phyloP scores from a whole-genome alignment of 2,113 vertebrate genomes.

The Lepisosteus osseus region DNA sequence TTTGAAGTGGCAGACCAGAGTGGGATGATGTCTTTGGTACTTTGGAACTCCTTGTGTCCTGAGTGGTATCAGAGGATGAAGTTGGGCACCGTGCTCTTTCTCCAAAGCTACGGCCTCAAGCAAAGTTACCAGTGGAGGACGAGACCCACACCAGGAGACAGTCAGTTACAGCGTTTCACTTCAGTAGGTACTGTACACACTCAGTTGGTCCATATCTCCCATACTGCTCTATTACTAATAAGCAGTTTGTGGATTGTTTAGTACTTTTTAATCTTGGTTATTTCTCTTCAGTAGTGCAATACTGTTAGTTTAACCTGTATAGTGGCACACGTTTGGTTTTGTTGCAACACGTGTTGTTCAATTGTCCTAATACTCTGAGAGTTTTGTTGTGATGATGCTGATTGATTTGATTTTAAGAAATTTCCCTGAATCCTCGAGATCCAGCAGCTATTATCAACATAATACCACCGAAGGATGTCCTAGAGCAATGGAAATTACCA shows the following conservation, averaged over 20 bases:
- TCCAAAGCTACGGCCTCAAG: conserved; percentile 79
- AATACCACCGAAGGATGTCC: conserved; percentile 73
- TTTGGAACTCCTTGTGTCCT: conserved; percentile 86
- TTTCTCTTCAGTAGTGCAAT: no score
- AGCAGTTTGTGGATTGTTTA: no score
- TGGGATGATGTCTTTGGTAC: conserved; percentile 80
- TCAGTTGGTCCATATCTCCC: neutral
- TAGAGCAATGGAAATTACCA: conserved; percentile 80
- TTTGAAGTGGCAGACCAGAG: conserved; percentile 89
- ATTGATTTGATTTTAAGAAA: conserved; percentile 64
- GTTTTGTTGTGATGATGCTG: neutral
- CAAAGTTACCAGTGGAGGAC: conserved; percentile 73
- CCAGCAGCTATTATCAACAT: conserved; percentile 74
- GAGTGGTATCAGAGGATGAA: conserved; percentile 82
- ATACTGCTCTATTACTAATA: neutral
- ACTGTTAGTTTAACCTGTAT: no score
- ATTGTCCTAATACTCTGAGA: conserved; percentile 3
- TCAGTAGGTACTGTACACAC: conserved; percentile 69
- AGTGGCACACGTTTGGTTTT: no score
- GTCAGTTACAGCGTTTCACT: conserved; percentile 70
- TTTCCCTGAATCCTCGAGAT: conserved; percentile 75
- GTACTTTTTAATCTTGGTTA: no score
- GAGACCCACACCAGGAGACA: conserved; percentile 68
- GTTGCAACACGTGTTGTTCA: neutral
- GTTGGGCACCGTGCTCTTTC: conserved; percentile 76